phyloP scores from a whole-genome alignment of 2,113 vertebrate genomes.

The Semnopithecus entellus region DNA sequence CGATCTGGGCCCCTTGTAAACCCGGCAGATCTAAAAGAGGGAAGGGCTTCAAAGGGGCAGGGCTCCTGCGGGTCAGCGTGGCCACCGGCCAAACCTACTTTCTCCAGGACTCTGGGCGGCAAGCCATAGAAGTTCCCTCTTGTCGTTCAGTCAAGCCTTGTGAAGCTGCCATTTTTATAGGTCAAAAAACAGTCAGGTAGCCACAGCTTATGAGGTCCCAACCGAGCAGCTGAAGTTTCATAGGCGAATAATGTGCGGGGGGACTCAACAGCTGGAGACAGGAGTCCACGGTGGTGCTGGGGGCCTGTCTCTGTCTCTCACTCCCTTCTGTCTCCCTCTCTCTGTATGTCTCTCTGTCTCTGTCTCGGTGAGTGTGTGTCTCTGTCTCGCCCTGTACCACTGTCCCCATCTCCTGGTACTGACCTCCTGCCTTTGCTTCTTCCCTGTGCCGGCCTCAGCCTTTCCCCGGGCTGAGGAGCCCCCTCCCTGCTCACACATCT shows the following conservation, averaged over 20 bases:
- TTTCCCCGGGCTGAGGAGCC: rapidly evolving
- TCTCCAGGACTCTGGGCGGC: not conserved
- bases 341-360: not conserved
- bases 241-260: rapidly evolving
- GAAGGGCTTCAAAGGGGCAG: not conserved
- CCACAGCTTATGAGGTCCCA: rapidly evolving
- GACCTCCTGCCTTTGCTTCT: too few relatives aligned
- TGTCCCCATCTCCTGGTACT: too few relatives aligned
- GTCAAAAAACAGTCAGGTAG: not conserved
- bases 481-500: too few relatives aligned
- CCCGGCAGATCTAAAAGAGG: not conserved
- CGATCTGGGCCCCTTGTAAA: rapidly evolving
- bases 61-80: not conserved
- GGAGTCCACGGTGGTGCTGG: rapidly evolving
- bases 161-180: not conserved
- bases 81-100: rapidly evolving
- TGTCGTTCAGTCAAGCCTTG: not conserved
- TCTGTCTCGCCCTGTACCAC: not conserved
- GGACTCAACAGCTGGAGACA: not conserved
- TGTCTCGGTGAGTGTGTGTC: not conserved
- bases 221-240: not conserved
- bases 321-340: not conserved
- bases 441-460: not conserved
- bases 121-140: not conserved
- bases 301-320: not conserved